Base-by-base conservation (phyloP, 2,888 invertebrate genomes). In the Trypoxylon attenuatum region DNA sequence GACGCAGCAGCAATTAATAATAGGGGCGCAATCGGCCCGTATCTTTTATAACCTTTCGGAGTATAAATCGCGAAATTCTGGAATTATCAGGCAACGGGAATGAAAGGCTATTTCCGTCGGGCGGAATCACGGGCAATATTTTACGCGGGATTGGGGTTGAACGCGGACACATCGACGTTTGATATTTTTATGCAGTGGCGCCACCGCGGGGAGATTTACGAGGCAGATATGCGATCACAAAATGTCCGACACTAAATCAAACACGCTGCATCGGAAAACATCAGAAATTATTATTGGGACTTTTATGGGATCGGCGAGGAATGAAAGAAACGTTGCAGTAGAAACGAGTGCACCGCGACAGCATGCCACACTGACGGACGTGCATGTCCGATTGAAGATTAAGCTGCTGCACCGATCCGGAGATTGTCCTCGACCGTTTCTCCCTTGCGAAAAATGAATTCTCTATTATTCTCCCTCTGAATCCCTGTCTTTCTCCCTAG, bases 271-370 rank as follows among this genome's bases (percentile, higher is more conserved):
- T 86, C 83, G 86, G 87, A 86, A 87, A 87, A 87, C 86, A 86
- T 85, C 84, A 85, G 84, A 86, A 87, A 87, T 87, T 87, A 87
- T 87, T 87, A 87, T 87, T 87, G 85, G 86, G 86, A 87, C 87
- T 87, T 87, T 87, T 87, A 87, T 87, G 86, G 87, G 84, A 84
- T 82, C 65, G 73, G 58, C 59, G 70, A 1, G 76, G 67, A 63
- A 58, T 47, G 75, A 76, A 76, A 75, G 76, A 60, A 72, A 63
- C 58, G 76, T 72, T 66, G 57, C 57, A 69, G n/a, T n/a, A n/a
- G n/a, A n/a, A n/a, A n/a, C n/a, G n/a, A n/a, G n/a, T n/a, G 66
- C 76, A 56, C 72, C 62, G 62, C 43, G 54, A 38, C 41, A 50
- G 45, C 52, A 53, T 63, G 13, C n/a, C n/a, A n/a, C n/a, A n/a